Evolutionary conservation across 2,113 vertebrate genomes (phyloP).

Genomic region (Gobio gobio): DNA sequence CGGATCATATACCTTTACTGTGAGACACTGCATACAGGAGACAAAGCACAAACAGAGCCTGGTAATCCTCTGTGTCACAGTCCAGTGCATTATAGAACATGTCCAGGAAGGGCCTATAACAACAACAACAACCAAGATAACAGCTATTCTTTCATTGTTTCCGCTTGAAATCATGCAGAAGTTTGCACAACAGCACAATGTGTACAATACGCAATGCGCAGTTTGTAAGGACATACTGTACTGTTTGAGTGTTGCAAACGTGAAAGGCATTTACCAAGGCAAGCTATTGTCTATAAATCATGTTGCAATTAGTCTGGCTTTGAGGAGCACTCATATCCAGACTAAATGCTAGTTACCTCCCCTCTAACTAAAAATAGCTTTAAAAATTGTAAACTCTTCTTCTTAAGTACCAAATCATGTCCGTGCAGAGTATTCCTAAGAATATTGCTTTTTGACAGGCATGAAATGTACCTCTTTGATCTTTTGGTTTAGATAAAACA

Average conservation of each 20-base stretch:
- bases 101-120: slow-evolving; percentile 90
- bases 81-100: slow-evolving; percentile 94
- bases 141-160: neutral
- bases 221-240: neutral
- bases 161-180: neutral
- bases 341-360: neutral
- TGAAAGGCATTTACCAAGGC: neutral
- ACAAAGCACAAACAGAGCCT: slow-evolving; percentile 96
- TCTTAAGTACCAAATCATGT: neutral
- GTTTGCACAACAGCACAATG: neutral
- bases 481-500: neutral
- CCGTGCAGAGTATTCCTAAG: neutral
- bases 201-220: neutral
- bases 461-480: neutral
- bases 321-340: neutral
- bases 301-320: neutral
- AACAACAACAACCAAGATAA: slow-evolving; percentile 9
- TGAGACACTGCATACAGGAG: slow-evolving; percentile 95
- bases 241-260: neutral
- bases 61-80: slow-evolving; percentile 89
- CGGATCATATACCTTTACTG: slow-evolving; percentile 84
- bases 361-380: neutral
- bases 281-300: neutral
- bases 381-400: neutral
- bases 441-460: neutral